These are phyloP conservation scores for Prochilodus magdalenae DNA, from an alignment of 2,113 vertebrate genomes.

Conservation along the genomic window DNA sequence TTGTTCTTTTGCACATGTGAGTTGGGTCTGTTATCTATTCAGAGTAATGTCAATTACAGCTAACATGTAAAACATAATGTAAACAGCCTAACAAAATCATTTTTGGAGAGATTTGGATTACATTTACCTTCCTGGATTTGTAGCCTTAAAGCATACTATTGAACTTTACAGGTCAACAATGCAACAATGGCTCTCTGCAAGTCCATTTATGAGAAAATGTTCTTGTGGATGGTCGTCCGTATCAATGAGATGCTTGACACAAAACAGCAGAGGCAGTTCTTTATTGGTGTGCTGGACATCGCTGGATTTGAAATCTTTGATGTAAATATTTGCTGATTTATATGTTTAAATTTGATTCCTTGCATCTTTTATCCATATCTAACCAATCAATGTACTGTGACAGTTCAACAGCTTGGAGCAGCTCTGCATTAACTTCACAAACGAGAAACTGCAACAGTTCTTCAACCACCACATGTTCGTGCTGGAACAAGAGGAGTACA, in stretches of 20 bases:
- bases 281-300: slow-evolving; percentile 78
- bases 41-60: too few relatives aligned
- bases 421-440: slow-evolving; percentile 90
- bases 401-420: slow-evolving; percentile 90
- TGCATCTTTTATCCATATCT: neutral
- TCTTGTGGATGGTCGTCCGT: slow-evolving; percentile 4
- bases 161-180: slow-evolving; percentile 69
- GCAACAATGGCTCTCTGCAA: slow-evolving; percentile 45
- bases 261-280: slow-evolving; percentile 71
- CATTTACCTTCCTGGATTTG: neutral
- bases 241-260: slow-evolving; percentile 66
- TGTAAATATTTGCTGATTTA: neutral
- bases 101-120: neutral
- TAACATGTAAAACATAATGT: neutral
- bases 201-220: slow-evolving; percentile 32
- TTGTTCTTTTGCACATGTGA: too few relatives aligned
- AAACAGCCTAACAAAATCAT: neutral
- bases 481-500: slow-evolving; percentile 89
- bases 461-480: slow-evolving; percentile 89
- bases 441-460: slow-evolving; percentile 91
- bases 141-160: neutral
- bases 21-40: too few relatives aligned
- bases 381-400: neutral
- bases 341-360: neutral
- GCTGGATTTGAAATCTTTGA: slow-evolving; percentile 64